phyloP scores from a whole-genome alignment of 2,797 vertebrate genomes.

The Ciconia nigra region DNA sequence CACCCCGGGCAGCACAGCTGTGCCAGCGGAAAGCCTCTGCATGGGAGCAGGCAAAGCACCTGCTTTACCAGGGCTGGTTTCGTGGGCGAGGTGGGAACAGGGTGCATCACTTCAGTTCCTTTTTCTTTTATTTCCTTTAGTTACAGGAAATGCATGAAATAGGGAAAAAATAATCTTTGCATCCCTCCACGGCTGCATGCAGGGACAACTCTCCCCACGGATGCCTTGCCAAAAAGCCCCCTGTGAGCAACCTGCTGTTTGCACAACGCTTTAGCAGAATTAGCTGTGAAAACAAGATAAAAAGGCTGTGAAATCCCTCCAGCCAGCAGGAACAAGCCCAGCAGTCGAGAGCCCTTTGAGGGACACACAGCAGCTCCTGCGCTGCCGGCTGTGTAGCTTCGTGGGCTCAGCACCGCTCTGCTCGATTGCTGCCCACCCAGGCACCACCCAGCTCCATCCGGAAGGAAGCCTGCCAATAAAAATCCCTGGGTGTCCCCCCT shows the following conservation, averaged over 20 bases:
- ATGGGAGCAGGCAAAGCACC: not conserved
- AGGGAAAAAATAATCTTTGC: no score
- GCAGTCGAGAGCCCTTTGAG: not conserved
- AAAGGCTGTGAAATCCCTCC: not conserved
- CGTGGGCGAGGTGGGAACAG: rapidly evolving
- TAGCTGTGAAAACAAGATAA: not conserved
- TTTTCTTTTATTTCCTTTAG: not conserved
- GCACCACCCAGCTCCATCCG: not conserved
- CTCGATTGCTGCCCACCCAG: no score
- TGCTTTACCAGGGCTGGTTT: not conserved
- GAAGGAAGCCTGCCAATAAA: not conserved
- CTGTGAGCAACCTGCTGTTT: not conserved
- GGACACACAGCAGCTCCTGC: not conserved
- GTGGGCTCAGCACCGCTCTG: not conserved
- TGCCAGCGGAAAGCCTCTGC: not conserved
- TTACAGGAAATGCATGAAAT: not conserved
- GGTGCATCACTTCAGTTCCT: not conserved
- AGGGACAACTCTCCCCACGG: rapidly evolving
- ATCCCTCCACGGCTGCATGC: rapidly evolving
- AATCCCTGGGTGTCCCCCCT: rapidly evolving
- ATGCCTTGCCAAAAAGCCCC: not conserved
- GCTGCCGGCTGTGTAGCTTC: rapidly evolving
- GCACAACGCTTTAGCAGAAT: not conserved
- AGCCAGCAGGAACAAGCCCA: not conserved
- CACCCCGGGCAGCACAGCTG: not conserved